Evolutionary conservation across 1,140 invertebrate species (phyloP), one percentile per base, ranked within the genome.

Genomic region (Solenopsis fugax): DNA sequence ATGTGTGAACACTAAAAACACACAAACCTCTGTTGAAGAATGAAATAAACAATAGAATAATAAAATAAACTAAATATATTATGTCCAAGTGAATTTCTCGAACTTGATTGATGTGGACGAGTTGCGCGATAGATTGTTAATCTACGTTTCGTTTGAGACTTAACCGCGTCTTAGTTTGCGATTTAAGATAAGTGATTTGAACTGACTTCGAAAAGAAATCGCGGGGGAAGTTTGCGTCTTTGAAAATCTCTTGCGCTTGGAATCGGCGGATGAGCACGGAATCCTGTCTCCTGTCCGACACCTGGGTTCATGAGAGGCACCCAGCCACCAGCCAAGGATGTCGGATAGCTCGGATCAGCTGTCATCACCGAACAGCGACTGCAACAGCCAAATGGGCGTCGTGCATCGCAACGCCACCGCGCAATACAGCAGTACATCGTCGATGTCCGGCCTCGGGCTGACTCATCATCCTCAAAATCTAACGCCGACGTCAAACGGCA

Each of bases 341-440:
- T 94, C 94, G 67, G 93, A 94, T 85, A 90, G 93, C 65, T 93
- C 94, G 86, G 92, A 92, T 75, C 93, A 94, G 86, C 84, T 95
- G 88, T 93, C 93, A 85, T 94, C 93, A 87, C 92, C 93, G 56
- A 94, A 87, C 88, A 93, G 89, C 92, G 94, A 94, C n/a, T 94
- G 93, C 89, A 94, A 93, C 89, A 94, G 92, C 80, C 92, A 93
- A 62, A 93, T 93, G 56, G 93, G 94, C 45, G 89, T 87, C 67
- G 73, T 90, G 82, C 92, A 93, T 72, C 90, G 89, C 18, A 89
- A 88, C 56, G 69, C 88, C n/a, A 52, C 72, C 16, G 60, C 82
- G n/a, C 75, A 80, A 10, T 86, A 89, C 9, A 85, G 72, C 48
- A 72, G 64, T 52, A 54, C 65, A 1, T 82, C 91, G 13, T 78